These are phyloP conservation scores for Peromyscus attwateri DNA, from an alignment of 2,797 vertebrate genomes.

Conservation along the genomic window DNA sequence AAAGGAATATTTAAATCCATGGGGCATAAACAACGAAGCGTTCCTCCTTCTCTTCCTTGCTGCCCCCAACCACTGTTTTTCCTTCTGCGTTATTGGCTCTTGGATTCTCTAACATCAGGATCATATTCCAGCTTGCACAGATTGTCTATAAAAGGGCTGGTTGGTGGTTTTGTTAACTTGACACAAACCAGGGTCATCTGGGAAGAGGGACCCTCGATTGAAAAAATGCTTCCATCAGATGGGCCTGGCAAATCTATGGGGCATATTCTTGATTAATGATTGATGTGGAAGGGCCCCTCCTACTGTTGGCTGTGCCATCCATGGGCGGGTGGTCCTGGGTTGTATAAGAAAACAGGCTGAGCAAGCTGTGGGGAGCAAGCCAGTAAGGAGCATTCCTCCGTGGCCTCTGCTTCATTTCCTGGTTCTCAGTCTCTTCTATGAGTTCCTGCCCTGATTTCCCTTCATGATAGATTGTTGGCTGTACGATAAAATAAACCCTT, in stretches of 20 bases:
- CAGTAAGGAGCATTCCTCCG: no score
- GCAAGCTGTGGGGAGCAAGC: not conserved
- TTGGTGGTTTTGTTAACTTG: not conserved
- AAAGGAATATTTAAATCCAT: not conserved
- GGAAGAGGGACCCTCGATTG: not conserved
- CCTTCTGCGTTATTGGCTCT: not conserved
- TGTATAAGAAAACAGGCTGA: not conserved
- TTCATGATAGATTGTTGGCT: not conserved
- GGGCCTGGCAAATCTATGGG: not conserved
- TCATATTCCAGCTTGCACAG: not conserved
- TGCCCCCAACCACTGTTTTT: not conserved
- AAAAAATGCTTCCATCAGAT: not conserved
- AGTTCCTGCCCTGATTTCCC: not conserved
- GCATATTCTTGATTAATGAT: not conserved
- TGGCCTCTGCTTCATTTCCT: not conserved
- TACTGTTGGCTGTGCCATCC: not conserved
- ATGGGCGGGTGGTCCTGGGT: not conserved
- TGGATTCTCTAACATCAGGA: not conserved
- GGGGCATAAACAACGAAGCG: slow-evolving; percentile 3
- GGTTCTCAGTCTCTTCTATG: no score
- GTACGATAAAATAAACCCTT: not conserved
- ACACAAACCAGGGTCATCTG: not conserved
- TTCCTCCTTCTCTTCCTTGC: not conserved
- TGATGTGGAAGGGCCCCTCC: not conserved
- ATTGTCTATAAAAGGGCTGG: not conserved